Percentiles rank a stretch among this genome's conserved stretches.
phyloP scores from a whole-genome alignment of 2,797 vertebrate species.

The Sebastes baramenuke region DNA sequence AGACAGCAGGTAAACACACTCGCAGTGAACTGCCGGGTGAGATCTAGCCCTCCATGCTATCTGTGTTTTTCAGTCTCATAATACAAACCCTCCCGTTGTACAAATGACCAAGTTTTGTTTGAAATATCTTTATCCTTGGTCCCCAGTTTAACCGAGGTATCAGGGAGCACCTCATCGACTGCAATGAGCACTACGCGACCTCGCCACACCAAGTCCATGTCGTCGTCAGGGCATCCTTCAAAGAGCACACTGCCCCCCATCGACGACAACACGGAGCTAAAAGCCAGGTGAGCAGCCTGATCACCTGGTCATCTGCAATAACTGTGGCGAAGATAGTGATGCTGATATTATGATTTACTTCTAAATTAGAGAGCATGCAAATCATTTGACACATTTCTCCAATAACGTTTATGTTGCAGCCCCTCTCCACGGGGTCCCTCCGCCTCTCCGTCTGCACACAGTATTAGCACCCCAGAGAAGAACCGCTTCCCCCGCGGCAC shows the following conservation, averaged over 20 bases:
- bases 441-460: conserved; percentile 95
- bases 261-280: conserved; percentile 93
- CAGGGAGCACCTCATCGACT: conserved; percentile 81
- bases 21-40: background rate
- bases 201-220: conserved; percentile 98
- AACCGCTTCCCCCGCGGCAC: conserved; percentile 96
- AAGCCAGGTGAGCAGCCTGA: conserved; percentile 85
- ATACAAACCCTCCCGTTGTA: background rate
- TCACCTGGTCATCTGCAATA: background rate
- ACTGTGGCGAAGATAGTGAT: background rate
- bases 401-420: conserved; percentile 41
- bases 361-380: background rate
- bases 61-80: background rate
- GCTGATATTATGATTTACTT: background rate
- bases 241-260: conserved; percentile 97
- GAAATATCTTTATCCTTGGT: background rate
- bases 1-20: conserved; percentile 90
- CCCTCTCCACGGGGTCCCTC: conserved; percentile 89
- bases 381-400: background rate
- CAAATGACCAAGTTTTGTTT: background rate
- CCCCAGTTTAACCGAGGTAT: conserved; percentile 94
- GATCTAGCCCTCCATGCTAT: background rate
- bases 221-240: conserved; percentile 94
- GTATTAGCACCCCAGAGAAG: conserved; percentile 97
- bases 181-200: conserved; percentile 87